phyloP scores from a whole-genome alignment of 2,888 invertebrate species.

The Lamellibrachia satsuma region DNA sequence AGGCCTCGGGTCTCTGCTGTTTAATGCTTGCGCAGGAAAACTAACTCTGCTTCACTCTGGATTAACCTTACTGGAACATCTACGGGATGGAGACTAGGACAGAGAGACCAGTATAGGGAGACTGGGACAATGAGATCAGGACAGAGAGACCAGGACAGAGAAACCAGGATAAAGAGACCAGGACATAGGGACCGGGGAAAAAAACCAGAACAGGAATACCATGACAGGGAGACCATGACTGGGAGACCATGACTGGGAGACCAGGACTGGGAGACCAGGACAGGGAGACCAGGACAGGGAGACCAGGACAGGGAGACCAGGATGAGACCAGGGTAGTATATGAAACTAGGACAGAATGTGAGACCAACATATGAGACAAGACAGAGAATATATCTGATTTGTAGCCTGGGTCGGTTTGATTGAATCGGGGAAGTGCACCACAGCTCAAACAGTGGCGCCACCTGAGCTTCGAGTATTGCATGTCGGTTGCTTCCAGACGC shows the following conservation, averaged over 20 bases:
- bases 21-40: constrained; percentile 1
- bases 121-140: not conserved
- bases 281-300: no score
- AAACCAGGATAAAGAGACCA: not conserved
- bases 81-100: not conserved
- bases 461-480: not conserved
- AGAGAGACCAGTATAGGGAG: not conserved
- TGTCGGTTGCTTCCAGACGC: not conserved
- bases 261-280: no score
- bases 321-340: no score
- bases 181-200: not conserved
- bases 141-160: not conserved
- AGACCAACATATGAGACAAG: no score
- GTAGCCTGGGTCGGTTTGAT: not conserved
- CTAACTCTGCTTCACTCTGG: not conserved
- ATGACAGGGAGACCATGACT: not conserved
- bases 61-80: not conserved
- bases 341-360: no score
- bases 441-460: not conserved
- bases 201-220: no score
- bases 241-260: no score
- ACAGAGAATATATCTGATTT: no score
- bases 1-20: not conserved
- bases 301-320: no score
- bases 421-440: not conserved